Evolutionary conservation across 1,140 invertebrate species (phyloP), one percentile per base, ranked within the genome.

Genomic region (Luehdorfia chinensis): DNA sequence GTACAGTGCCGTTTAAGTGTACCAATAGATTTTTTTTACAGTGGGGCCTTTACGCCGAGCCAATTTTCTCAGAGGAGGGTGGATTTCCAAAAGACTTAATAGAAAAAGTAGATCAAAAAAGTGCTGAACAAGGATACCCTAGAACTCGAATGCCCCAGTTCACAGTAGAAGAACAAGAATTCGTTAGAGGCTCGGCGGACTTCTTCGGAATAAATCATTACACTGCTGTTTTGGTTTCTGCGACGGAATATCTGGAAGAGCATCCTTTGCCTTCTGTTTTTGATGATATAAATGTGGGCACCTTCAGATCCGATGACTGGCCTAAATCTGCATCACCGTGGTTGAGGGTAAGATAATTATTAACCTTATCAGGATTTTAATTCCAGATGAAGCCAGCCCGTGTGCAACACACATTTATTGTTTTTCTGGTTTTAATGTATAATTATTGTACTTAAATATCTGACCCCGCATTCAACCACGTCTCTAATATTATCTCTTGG

Each of bases 181-280:
- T 81, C 16, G 87, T 91, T 1, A 87, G 85, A 45, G 92, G 91
- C 19, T 76, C 89, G 5, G 75, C 77, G 2, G 91, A 92, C 59
- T 92, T 92, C 84, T 89, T 92, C 25, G 91, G 90, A n/a, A 69
- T 93, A 0, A 92, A 92, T 48, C 86, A 89, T 25, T 92, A 92
- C 47, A 89, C 89, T 0, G 75, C 84, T 0, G 55, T n/a, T 1
- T 11, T 70, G 1, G 36, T 71, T 15, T 69, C 64, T 4, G 61
- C 63, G 0, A 50, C 48, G 12, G 43, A 62, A 25, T 9, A 69
- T 32, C 47, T 57, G 4, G 1, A 0, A 1, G 8, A 37, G 4
- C 21, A 63, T 7, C 30, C 56, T 13, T 52, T 60, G 12, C 69
- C 72, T 1, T 65, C 66, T 0, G 27, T 66, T 11, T 33, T 49